phyloP scores from a whole-genome alignment of 2,113 vertebrate species.

The Chionomys nivalis region DNA sequence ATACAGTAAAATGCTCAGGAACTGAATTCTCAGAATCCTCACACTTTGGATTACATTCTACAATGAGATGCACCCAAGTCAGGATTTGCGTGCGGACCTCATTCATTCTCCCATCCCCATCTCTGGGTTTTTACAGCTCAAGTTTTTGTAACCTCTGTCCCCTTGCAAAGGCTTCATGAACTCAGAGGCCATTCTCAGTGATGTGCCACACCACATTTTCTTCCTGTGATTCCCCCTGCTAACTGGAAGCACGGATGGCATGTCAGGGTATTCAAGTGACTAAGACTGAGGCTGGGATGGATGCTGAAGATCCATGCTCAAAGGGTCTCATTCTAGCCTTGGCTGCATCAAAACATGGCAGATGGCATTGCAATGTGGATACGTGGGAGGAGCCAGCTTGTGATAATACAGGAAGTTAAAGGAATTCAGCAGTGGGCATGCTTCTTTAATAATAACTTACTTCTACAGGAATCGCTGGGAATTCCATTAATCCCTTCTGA shows the following conservation, averaged over 20 bases:
- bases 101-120: not conserved
- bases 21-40: not conserved
- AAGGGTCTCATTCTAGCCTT: not conserved
- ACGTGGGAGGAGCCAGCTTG: not conserved
- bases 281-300: not conserved
- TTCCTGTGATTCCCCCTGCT: not conserved
- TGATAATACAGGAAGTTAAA: not conserved
- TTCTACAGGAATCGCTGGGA: not conserved
- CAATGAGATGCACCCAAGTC: not conserved
- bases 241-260: not conserved
- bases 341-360: not conserved
- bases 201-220: not conserved
- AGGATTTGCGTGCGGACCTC: not conserved
- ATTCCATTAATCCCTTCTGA: not conserved
- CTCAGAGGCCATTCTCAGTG: not conserved
- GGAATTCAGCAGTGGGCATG: not conserved
- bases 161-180: not conserved
- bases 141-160: not conserved
- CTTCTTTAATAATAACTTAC: not conserved
- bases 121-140: not conserved
- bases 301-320: not conserved
- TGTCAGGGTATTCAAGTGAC: not conserved
- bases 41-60: not conserved
- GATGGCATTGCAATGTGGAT: too few species aligned
- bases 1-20: not conserved